These are phyloP conservation scores for Strix uralensis DNA, from an alignment of 2,113 vertebrate species.

Conservation along the genomic window DNA sequence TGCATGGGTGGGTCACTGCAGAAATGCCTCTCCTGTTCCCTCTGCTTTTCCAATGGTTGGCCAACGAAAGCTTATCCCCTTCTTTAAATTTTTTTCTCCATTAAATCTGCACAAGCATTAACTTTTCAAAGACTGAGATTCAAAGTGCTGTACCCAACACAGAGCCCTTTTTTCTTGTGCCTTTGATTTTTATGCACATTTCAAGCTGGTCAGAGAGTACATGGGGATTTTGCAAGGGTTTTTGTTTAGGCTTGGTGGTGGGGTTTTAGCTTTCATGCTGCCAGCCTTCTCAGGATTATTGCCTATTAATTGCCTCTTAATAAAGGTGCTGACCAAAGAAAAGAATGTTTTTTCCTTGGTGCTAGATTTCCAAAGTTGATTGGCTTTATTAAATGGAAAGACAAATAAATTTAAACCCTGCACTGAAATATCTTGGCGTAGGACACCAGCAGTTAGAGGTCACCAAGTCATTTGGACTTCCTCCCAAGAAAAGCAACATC, in stretches of 20 bases:
- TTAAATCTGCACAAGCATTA: slow-evolving; percentile 54
- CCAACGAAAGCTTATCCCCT: slow-evolving; percentile 62
- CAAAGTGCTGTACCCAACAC: slow-evolving; percentile 69
- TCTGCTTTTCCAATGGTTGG: slow-evolving; percentile 79
- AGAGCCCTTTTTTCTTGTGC: slow-evolving; percentile 65
- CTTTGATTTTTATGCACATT: slow-evolving; percentile 75
- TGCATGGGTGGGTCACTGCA: slow-evolving; percentile 46
- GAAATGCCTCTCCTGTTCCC: slow-evolving; percentile 34
- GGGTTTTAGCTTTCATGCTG: slow-evolving; percentile 45
- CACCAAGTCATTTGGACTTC: slow-evolving; percentile 50
- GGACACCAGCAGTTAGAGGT: slow-evolving; percentile 37
- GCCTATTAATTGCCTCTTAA: slow-evolving; percentile 66
- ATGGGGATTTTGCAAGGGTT: neutral
- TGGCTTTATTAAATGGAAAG: slow-evolving; percentile 18
- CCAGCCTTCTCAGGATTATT: slow-evolving; percentile 54
- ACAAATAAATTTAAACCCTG: slow-evolving; percentile 21
- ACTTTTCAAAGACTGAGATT: slow-evolving; percentile 61
- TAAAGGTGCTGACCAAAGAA: slow-evolving; percentile 42
- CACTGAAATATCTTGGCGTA: neutral
- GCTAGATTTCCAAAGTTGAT: neutral
- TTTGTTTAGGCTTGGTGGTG: neutral
- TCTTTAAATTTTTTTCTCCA: slow-evolving; percentile 34
- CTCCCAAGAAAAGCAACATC: slow-evolving; percentile 37
- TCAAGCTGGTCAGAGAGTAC: slow-evolving; percentile 61
- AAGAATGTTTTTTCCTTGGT: neutral